Conservation (phyloP, 2,113 vertebrate species). For the Larimichthys polyactis region DNA sequence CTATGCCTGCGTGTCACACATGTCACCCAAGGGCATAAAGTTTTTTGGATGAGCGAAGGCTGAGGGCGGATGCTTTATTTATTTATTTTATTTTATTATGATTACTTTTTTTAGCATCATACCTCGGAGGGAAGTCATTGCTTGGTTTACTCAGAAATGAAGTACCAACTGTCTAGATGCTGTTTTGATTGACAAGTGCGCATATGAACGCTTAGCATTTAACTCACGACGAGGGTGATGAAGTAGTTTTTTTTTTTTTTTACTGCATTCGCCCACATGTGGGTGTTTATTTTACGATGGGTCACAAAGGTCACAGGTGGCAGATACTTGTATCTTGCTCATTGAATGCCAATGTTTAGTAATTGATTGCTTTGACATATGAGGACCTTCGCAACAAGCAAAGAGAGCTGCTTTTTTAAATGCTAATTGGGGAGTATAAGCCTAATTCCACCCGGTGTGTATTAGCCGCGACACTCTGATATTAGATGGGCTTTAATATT, state of each 20-base stretch:
- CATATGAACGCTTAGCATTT: slow-evolving; percentile 11
- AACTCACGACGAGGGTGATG: slow-evolving; percentile 12
- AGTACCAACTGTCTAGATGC: slow-evolving; percentile 18
- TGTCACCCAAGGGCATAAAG: slow-evolving; percentile 53
- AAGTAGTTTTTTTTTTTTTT: not conserved
- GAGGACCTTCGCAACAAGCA: slow-evolving; percentile 58
- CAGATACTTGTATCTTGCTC: slow-evolving; percentile 48
- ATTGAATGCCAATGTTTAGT: slow-evolving; percentile 62
- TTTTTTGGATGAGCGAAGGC: slow-evolving; percentile 34
- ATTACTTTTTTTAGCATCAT: slow-evolving; percentile 50
- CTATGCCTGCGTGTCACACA: slow-evolving; percentile 9
- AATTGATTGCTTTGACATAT: slow-evolving; percentile 75
- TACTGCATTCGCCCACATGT: not conserved
- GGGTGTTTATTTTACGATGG: slow-evolving; percentile 45
- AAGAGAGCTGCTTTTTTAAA: slow-evolving; percentile 66
- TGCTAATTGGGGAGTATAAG: slow-evolving; percentile 72
- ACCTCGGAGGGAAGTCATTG: slow-evolving; percentile 38
- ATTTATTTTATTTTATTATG: slow-evolving; percentile 40
- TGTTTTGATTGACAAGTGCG: slow-evolving; percentile 32
- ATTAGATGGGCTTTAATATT: slow-evolving; percentile 59
- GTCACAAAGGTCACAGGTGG: slow-evolving; percentile 32
- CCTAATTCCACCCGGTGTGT: slow-evolving; percentile 66
- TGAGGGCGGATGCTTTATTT: slow-evolving; percentile 30
- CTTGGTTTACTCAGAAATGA: slow-evolving; percentile 25
- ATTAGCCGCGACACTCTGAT: slow-evolving; percentile 49